These are phyloP conservation scores for Portunus trituberculatus DNA, from an alignment of 1,140 invertebrate species.

Conservation along the genomic window DNA sequence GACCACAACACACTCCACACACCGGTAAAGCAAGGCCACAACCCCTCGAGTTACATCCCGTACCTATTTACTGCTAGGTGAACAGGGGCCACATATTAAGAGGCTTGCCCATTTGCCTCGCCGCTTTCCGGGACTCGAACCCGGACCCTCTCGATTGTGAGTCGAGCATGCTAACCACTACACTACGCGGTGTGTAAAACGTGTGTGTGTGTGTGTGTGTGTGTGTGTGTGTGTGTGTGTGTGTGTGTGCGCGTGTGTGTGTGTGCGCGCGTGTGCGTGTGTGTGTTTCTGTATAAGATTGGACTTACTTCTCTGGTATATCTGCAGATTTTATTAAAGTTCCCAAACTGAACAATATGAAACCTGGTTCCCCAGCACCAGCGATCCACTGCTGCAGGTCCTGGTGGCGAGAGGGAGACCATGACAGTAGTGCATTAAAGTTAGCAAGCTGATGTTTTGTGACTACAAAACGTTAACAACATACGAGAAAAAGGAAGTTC, in stretches of 20 bases:
- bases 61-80: too few species aligned
- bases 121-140: too few species aligned
- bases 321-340: not conserved
- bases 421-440: not conserved
- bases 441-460: not conserved
- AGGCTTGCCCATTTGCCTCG: too few species aligned
- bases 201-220: not conserved
- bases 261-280: not conserved
- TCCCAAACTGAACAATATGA: constrained; percentile 25
- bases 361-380: not conserved
- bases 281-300: not conserved
- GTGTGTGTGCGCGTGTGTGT: too few species aligned
- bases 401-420: not conserved
- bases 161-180: too few species aligned
- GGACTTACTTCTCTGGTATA: constrained; percentile 50
- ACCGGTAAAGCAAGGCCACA: too few species aligned
- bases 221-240: too few species aligned
- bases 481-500: not conserved
- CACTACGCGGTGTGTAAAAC: too few species aligned
- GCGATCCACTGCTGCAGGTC: constrained; percentile 29
- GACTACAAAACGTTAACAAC: not conserved
- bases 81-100: too few species aligned
- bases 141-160: too few species aligned
- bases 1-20: too few species aligned
- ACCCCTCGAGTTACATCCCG: too few species aligned